Conservation (phyloP, 1,140 invertebrate species). For the Lepidurus apus region DNA sequence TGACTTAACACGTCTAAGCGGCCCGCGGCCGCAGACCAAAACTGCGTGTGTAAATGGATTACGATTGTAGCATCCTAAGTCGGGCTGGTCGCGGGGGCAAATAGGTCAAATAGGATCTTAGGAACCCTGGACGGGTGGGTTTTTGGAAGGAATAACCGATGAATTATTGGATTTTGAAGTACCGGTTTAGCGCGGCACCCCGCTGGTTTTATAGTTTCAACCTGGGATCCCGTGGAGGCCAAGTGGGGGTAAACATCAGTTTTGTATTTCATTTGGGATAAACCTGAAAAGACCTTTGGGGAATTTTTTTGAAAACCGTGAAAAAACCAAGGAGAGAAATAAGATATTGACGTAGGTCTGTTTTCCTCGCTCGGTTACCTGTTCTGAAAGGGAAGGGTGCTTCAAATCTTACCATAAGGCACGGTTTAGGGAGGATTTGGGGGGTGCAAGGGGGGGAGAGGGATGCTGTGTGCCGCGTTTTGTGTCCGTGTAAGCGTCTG, state of each 20-base stretch:
- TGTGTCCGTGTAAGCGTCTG: neutral
- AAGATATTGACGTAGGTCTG: neutral
- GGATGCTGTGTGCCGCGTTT: constrained; percentile 7
- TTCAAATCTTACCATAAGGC: neutral
- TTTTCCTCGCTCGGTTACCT: neutral
- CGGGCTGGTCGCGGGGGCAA: neutral
- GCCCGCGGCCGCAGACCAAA: neutral
- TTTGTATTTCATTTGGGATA: neutral
- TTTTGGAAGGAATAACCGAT: neutral
- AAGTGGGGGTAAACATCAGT: constrained; percentile 10
- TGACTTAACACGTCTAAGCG: neutral
- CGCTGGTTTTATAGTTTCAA: neutral
- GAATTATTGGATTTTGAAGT: neutral
- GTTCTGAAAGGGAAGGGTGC: neutral
- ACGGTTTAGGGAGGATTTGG: neutral
- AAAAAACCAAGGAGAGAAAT: constrained; percentile 1
- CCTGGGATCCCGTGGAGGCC: constrained; percentile 5
- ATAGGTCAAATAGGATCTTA: constrained; percentile 15
- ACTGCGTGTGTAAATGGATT: no score
- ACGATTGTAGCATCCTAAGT: neutral
- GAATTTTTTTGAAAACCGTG: neutral
- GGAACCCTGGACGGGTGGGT: neutral
- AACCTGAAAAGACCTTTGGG: neutral
- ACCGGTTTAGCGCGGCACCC: neutral
- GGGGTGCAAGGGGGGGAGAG: neutral